Conservation (phyloP, 1,140 invertebrate species). For the Dufourea novaeangliae region DNA sequence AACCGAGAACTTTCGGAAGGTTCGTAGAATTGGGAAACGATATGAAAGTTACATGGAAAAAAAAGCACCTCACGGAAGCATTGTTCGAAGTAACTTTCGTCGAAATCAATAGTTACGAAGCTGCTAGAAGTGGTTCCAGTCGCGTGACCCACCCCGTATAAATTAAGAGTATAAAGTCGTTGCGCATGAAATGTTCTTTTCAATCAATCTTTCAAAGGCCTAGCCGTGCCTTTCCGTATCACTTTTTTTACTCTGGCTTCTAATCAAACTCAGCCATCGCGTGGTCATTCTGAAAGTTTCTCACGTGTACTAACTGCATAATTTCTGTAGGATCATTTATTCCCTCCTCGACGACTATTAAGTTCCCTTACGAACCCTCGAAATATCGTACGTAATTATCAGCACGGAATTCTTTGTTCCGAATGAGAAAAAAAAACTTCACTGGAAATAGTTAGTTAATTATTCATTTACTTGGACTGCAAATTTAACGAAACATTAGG, state of each 20-base stretch:
- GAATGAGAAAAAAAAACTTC: too few species aligned
- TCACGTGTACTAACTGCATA: background rate
- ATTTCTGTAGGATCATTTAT: background rate
- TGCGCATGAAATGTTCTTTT: slow-evolving; percentile 6
- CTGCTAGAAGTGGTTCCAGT: background rate
- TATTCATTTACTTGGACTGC: too few species aligned
- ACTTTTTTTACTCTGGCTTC: background rate
- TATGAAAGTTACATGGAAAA: too few species aligned
- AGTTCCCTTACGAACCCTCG: too few species aligned
- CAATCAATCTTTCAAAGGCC: background rate
- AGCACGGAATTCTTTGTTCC: too few species aligned
- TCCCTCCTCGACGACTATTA: too few species aligned
- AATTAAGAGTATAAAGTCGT: slow-evolving; percentile 2
- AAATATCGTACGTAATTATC: too few species aligned
- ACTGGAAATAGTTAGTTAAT: too few species aligned
- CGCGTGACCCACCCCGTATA: slow-evolving; percentile 1
- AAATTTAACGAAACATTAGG: too few species aligned
- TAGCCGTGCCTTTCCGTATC: background rate
- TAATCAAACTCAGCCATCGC: background rate
- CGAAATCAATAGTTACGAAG: slow-evolving; percentile 3
- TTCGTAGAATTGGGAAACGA: background rate
- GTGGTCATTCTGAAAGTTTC: background rate
- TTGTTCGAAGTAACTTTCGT: background rate
- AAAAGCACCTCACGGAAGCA: background rate
- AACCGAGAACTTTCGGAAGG: background rate